Conservation (phyloP, 1,140 invertebrate species). For the Anadara kagoshimensis region DNA sequence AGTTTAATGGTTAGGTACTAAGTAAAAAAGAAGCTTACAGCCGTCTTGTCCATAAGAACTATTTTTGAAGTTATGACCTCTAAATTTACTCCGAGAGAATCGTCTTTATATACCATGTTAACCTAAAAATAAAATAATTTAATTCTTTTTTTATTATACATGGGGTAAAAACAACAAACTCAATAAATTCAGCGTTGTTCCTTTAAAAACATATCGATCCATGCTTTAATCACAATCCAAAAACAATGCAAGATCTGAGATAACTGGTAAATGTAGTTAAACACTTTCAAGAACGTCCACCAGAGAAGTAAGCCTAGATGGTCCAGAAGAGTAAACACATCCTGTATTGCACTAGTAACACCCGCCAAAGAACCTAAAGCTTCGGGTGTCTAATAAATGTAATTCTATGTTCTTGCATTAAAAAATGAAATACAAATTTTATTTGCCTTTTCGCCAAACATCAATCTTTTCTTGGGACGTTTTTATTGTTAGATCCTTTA, state of each 20-base stretch:
- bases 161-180: background rate
- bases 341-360: background rate
- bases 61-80: constrained; percentile 64
- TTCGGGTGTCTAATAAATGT: too few species aligned
- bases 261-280: background rate
- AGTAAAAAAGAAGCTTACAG: constrained; percentile 51
- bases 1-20: background rate
- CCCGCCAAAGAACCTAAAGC: background rate
- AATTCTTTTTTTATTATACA: background rate
- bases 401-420: too few species aligned
- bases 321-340: too few species aligned
- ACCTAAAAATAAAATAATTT: constrained; percentile 51
- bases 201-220: background rate
- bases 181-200: background rate
- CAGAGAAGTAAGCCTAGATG: background rate
- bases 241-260: background rate
- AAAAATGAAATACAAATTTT: background rate
- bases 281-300: background rate
- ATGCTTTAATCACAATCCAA: too few species aligned
- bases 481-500: background rate
- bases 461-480: background rate
- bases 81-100: constrained; percentile 58
- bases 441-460: background rate
- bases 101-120: constrained; percentile 65
- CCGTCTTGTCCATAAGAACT: constrained; percentile 55